Conservation (phyloP, 1,140 invertebrate genomes). For the Drosophila lacertosa region DNA sequence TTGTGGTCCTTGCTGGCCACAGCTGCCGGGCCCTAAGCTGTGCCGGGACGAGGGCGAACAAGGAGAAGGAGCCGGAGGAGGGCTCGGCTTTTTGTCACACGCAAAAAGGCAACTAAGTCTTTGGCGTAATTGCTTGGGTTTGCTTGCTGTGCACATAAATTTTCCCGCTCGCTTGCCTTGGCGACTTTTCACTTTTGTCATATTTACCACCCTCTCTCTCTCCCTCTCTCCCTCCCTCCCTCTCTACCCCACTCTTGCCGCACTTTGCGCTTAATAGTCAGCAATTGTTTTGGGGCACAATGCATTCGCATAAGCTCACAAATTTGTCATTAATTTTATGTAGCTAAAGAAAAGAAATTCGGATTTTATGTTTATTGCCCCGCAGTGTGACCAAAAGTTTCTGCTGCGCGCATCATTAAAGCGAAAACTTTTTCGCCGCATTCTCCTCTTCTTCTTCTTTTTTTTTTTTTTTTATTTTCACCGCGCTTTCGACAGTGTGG, state of each 20-base stretch:
- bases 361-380: slow-evolving; percentile 40
- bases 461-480: slow-evolving; percentile 5
- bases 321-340: slow-evolving; percentile 73
- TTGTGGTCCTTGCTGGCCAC: slow-evolving; percentile 38
- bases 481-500: slow-evolving; percentile 54
- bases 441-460: slow-evolving; percentile 37
- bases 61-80: no score
- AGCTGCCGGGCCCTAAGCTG: slow-evolving; percentile 13
- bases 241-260: background rate
- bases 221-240: background rate
- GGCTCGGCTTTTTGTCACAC: slow-evolving; percentile 28
- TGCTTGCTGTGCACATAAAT: slow-evolving; percentile 40
- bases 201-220: slow-evolving; percentile 14
- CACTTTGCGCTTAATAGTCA: slow-evolving; percentile 40
- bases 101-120: slow-evolving; percentile 41
- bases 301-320: slow-evolving; percentile 56
- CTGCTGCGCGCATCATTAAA: slow-evolving; percentile 75
- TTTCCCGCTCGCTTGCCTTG: slow-evolving; percentile 21
- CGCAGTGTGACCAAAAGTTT: slow-evolving; percentile 29
- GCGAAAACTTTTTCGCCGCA: slow-evolving; percentile 61
- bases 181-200: slow-evolving; percentile 53
- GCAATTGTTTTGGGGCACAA: slow-evolving; percentile 55
- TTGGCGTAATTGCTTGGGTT: slow-evolving; percentile 54
- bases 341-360: slow-evolving; percentile 51
- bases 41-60: background rate